These are phyloP conservation scores for Urosaurus nigricauda DNA, from an alignment of 2,797 vertebrate species.

Conservation along the genomic window DNA sequence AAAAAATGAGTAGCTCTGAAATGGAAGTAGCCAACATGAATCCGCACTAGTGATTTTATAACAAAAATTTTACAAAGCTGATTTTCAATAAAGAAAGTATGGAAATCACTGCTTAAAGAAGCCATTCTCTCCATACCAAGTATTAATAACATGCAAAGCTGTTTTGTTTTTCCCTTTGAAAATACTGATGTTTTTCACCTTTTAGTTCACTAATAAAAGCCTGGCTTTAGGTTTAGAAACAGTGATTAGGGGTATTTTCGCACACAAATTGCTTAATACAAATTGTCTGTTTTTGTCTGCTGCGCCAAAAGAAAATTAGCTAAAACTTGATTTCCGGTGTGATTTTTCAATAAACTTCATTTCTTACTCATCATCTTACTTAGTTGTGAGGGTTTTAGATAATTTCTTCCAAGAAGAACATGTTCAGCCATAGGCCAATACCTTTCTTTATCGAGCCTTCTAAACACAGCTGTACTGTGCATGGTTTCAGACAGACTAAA, in stretches of 20 bases:
- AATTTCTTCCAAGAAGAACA: constrained; percentile 68
- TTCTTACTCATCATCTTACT: neutral
- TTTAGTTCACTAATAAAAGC: constrained; percentile 40
- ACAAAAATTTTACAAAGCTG: constrained; percentile 57
- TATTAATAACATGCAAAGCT: constrained; percentile 29
- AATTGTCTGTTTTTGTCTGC: constrained; percentile 40
- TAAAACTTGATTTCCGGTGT: constrained; percentile 36
- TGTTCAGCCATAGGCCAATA: constrained; percentile 71
- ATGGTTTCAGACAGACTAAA: constrained; percentile 85
- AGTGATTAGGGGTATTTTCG: constrained; percentile 55
- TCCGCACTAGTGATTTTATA: constrained; percentile 55
- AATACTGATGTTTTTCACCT: constrained; percentile 53
- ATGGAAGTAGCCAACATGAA: constrained; percentile 50
- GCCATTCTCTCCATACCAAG: constrained; percentile 46
- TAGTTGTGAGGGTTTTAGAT: constrained; percentile 56
- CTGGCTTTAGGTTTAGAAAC: constrained; percentile 65
- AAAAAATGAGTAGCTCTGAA: constrained; percentile 58
- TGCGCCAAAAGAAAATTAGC: constrained; percentile 42
- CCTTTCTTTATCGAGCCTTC: constrained; percentile 74
- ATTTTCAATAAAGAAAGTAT: constrained; percentile 54
- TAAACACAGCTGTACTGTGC: constrained; percentile 78
- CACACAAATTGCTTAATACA: constrained; percentile 49
- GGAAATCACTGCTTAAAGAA: constrained; percentile 60
- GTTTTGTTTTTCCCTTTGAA: constrained; percentile 60
- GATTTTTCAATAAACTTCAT: constrained; percentile 3